Evolutionary conservation across 1,140 invertebrate genomes (phyloP).

Genomic region (Pogonognathellus flavescens): DNA sequence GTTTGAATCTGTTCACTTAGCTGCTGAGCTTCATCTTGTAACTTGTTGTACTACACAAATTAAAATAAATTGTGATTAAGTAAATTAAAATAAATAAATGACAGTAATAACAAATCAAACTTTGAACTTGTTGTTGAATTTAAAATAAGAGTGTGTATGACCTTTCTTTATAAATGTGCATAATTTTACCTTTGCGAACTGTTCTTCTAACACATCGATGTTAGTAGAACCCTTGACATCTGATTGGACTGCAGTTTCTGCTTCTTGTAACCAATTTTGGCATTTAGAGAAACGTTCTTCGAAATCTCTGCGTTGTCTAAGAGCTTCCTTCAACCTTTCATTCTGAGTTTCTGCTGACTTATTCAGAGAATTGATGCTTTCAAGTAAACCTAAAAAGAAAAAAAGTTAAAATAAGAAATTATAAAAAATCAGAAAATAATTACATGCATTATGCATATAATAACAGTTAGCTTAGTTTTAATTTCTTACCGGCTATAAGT

Average conservation of each 20-base stretch:
- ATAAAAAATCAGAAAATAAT: no score
- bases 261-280: conserved; percentile 87
- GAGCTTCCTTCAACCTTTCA: conserved; percentile 56
- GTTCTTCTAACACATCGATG: conserved; percentile 86
- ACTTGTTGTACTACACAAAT: conserved; percentile 78
- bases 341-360: conserved; percentile 30
- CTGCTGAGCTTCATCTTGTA: conserved; percentile 81
- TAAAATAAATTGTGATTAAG: no score
- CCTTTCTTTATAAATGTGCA: no score
- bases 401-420: background rate
- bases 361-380: conserved; percentile 15
- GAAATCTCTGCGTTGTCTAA: conserved; percentile 83
- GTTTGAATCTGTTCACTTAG: conserved; percentile 80
- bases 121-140: no score
- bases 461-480: background rate
- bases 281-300: conserved; percentile 85
- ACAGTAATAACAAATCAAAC: no score
- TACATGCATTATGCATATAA: no score
- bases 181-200: conserved; percentile 78
- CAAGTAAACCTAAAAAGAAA: conserved; percentile 7
- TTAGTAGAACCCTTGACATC: conserved; percentile 81
- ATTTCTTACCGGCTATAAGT: conserved; percentile 61
- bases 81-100: no score
- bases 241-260: conserved; percentile 84
- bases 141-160: no score